Evolutionary conservation across 2,888 invertebrate genomes (phyloP), one percentile per base, ranked within the genome.

Genomic region (Hydriomena furcata): DNA sequence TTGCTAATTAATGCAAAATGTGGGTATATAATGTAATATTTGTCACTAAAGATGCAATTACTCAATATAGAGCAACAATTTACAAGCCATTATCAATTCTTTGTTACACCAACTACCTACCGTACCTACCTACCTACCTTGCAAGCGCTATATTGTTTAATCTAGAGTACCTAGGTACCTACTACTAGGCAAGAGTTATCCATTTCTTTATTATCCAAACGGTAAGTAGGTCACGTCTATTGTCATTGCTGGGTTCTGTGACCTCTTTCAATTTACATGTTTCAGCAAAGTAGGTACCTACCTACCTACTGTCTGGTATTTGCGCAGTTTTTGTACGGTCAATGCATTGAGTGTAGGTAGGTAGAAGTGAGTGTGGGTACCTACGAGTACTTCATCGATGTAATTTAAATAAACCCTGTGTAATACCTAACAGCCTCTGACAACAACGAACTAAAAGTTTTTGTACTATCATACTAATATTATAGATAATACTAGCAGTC

Each of bases 241-340:
- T 64, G 63, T 63, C 52, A 52, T 28, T 42, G 54, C 60, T 60
- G 45, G 69, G 65, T 66, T n/a, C 59, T 65, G 48, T 63, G 63
- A 66, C 71, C 69, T 50, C 63, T 56, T 72, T 69, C 41, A 54
- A 60, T 65, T 60, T 60, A 61, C 59, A 58, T 60, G 52, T 57
- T 51, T 56, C 27, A 46, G 47, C 36, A 48, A 47, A 47, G 34
- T 35, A 37, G 13, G 24, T 23, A 31, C 21, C 8, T 23, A 23
- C 12, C 4, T 48, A 35, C 27, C 31, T 56, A 48, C 46, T 51
- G 50, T 52, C 58, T 41, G 48, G 52, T 65, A 59, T 63, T 65
- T 63, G 60, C 60, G 55, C 61, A 66, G 63, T 65, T 69, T 68
- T 63, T 56, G 63, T 63, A 52, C 31, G 30, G 57, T 60, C 46